Base-by-base conservation (phyloP, 2,113 vertebrate genomes). In the Perca flavescens region DNA sequence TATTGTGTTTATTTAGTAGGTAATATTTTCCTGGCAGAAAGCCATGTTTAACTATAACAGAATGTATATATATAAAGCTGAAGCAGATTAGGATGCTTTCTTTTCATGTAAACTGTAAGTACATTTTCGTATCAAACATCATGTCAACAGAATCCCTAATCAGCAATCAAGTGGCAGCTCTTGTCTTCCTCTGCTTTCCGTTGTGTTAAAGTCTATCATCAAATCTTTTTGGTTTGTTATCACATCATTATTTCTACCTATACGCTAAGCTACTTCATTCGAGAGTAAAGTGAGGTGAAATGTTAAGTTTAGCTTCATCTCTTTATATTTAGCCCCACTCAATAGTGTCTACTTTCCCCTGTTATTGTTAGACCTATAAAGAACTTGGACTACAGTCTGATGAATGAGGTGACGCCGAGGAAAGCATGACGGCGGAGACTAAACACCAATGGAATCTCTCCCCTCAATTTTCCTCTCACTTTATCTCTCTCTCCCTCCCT, bases 381-480 rank as follows among this genome's bases (percentile, higher is more conserved):
- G 84, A 84, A 60, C 75, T 52, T 1, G 25, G 64, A 72, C 83
- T 80, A 6, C 66, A n/a, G 60, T 81, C 78, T 92, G 91, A 91
- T 86, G 84, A 91, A 93, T 93, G 89, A 91, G 79, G 87, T 86
- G 92, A 89, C 52, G 52, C 70, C 72, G 75, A 85, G 46, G 76
- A 89, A 85, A 72, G 67, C 83, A 76, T 76, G 86, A 93, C 80
- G 66, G 81, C 80, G 67, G 89, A 93, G 84, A 88, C 90, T 93
- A 94, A 93, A 93, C 91, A 94, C 86, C 74, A 79, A 77, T 5
- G 67, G 67, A 86, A 52, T 88, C 76, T 62, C 34, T 68, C 78
- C 66, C 69, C 50, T 83, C 52, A 54, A 34, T 70, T 85, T 90
- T 79, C 47, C 57, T 79, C 62, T 61, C 61, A 56, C 78, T 88